Evolutionary conservation across 2,113 vertebrate species (phyloP), one percentile per base, ranked within the genome.

Genomic region (Prunella himalayana): DNA sequence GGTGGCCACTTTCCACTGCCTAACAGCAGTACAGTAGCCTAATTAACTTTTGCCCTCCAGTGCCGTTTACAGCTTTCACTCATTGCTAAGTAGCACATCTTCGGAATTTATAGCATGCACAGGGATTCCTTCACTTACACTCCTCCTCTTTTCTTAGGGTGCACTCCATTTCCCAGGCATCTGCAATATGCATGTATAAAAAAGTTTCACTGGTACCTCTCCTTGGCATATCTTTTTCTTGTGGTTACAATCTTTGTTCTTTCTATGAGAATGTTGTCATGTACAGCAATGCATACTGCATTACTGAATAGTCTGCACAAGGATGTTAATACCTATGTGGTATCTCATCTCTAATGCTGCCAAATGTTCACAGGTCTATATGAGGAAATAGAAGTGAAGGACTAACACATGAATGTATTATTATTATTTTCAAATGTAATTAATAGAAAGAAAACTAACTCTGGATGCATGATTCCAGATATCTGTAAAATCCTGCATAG

Each of bases 31-130:
- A 90, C 75, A 69, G 84, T 28, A 79, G 91, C 96, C 97, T 97
- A 88, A 97, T 98, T 97, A 97, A 96, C 97, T 96, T 96, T 69
- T 97, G 97, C 95, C 97, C 97, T 96, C 91, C 54, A 12, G 83
- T 92, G 93, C 92, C 64, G 1, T 72, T 94, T 95, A 72, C 82
- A 92, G 96, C 81, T 96, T 95, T 95, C 94, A 90, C 90, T 97
- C 96, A 79, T 90, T 94, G 92, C 89, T 97, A 95, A 97, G 76
- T 59, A 92, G 81, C 76, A 77, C 49, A 68, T 85, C 86, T 88
- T 92, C 89, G 89, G 65, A 96, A 95, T 95, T 96, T 96, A 96
- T 56, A 56, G 82, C 56, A 69, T 31, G 49, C 71, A 45, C 15
- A 28, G 61, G 64, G 71, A 82, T 75, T 78, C 65, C 37, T 94